Evolutionary conservation across 2,113 vertebrate species (phyloP).

Genomic region (Oxygymnocypris stewartii): DNA sequence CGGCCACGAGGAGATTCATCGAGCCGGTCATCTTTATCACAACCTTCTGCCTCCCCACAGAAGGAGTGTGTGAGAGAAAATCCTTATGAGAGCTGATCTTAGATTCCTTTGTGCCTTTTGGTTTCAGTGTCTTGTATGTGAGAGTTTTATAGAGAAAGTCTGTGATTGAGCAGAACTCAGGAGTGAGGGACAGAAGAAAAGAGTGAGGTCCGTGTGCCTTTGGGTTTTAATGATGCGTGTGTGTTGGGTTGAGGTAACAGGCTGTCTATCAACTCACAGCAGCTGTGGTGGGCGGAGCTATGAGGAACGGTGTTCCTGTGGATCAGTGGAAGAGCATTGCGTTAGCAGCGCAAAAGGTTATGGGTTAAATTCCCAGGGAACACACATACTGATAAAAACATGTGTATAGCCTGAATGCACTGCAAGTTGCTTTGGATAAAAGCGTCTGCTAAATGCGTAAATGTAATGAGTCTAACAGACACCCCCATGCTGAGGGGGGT

Average conservation of each 20-base stretch:
- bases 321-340: no score
- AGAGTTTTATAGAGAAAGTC: not conserved
- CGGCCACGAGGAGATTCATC: constrained; percentile 60
- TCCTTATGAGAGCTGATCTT: constrained; percentile 33
- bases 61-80: constrained; percentile 34
- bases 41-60: constrained; percentile 33
- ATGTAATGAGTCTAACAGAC: constrained; percentile 40
- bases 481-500: constrained; percentile 41
- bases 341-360: no score
- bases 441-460: no score
- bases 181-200: constrained; percentile 40
- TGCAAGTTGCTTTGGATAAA: no score
- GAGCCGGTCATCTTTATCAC: constrained; percentile 41
- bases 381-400: no score
- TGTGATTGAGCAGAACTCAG: not conserved
- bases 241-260: constrained; percentile 40
- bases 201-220: constrained; percentile 36
- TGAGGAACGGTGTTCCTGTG: not conserved
- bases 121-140: not conserved
- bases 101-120: constrained; percentile 1
- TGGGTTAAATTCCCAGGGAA: no score
- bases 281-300: constrained; percentile 57
- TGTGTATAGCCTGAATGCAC: no score
- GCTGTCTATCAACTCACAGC: constrained; percentile 45
- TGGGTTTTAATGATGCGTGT: constrained; percentile 51